Base-by-base conservation (phyloP, 2,888 invertebrate genomes). In the Chrysomela aeneicollis region DNA sequence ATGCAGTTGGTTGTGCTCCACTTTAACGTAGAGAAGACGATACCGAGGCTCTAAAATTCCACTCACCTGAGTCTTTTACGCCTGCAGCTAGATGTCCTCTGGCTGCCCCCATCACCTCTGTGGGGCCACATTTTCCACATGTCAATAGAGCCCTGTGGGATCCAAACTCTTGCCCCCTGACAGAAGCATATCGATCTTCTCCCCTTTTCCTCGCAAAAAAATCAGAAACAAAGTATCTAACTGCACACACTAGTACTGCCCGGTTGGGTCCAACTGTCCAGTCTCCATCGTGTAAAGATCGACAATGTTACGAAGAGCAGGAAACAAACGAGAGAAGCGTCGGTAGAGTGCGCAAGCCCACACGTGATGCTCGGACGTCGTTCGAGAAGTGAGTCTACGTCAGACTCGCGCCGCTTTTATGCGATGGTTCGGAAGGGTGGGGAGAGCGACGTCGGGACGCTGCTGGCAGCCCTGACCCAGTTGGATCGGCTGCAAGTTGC, bases 61-160 rank as follows among this genome's bases (percentile, higher is more conserved):
- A 82, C 82, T 81, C 74, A 82, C 82, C 80, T 71, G 73, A 81
- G 80, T 81, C 83, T 81, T 78, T 81, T 81, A 71, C 82, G 79
- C 71, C 83, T 78, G 73, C 82, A 79, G 76, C 83, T 83, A 73
- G 83, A 82, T 70, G 83, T 83, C 76, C 82, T 82, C 68, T 79
- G 80, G 71, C 82, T 82, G 72, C 82, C 83, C 65, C 82, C 83
- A 79, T 82, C 82, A 77, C 82, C 82, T 74, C 77, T 76, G 69
- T 79, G 79, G 71, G 81, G 82, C 82, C 82, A 82, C 82, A 82
- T 75, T 35, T 12, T 67, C 59, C 55, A 57, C 59, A 63, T 66
- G 18, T 81, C 74, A 83, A 76, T 83, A 83, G 68, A 82, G 77
- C 73, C 82, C 83, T 42, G 83, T 83, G 50, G 83, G 83, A 69